Evolutionary conservation across 2,113 vertebrate species (phyloP).

Genomic region (Silurus asotus): DNA sequence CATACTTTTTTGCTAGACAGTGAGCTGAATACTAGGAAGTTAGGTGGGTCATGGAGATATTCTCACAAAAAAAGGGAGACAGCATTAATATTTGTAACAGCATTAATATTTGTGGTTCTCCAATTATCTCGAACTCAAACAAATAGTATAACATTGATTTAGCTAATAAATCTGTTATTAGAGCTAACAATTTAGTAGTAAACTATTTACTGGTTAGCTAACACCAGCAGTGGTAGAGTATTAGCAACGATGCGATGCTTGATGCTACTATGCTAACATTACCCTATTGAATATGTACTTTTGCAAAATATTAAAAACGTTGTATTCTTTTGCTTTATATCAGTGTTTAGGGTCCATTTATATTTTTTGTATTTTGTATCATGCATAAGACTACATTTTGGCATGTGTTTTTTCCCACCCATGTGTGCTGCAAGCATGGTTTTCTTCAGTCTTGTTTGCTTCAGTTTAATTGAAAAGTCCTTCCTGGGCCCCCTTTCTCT

Average conservation of each 20-base stretch:
- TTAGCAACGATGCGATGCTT: background rate
- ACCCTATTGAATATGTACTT: background rate
- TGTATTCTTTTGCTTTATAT: background rate
- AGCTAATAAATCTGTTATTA: no score
- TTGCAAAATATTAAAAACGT: background rate
- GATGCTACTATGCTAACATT: background rate
- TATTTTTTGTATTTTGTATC: background rate
- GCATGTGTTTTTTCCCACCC: background rate
- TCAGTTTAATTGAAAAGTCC: slow-evolving; percentile 24
- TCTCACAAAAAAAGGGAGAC: background rate
- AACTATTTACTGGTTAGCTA: no score
- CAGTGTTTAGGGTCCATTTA: background rate
- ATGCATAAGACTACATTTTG: background rate
- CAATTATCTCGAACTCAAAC: background rate
- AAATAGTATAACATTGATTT: background rate
- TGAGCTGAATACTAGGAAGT: background rate
- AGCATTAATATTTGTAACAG: no score
- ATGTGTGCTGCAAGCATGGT: background rate
- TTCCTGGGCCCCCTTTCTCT: slow-evolving; percentile 28
- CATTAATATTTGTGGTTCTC: background rate
- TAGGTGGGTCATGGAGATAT: no score
- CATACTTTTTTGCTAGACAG: background rate
- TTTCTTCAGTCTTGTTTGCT: background rate
- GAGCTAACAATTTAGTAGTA: no score
- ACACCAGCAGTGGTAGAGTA: background rate